phyloP scores from a whole-genome alignment of 2,797 vertebrate species.

The Microctenopoma steveboyesi region DNA sequence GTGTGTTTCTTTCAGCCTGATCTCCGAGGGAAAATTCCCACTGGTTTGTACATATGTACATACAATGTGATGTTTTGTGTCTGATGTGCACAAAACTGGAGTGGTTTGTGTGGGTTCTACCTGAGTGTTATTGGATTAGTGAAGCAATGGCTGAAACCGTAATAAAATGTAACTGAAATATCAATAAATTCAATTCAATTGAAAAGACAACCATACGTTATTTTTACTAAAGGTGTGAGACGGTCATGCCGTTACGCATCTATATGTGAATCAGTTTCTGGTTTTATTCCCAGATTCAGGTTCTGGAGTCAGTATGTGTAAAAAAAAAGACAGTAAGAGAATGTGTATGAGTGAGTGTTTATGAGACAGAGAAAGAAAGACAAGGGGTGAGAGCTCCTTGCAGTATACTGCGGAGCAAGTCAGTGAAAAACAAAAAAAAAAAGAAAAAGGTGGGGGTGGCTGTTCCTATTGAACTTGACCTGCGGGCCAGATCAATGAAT shows the following conservation, averaged over 20 bases:
- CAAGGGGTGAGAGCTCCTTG: slow-evolving; percentile 56
- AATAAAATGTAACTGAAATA: not conserved
- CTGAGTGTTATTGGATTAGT: not conserved
- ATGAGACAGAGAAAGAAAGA: slow-evolving; percentile 26
- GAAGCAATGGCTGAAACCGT: not conserved
- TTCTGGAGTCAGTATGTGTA: slow-evolving; percentile 14
- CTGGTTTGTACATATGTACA: slow-evolving; percentile 41
- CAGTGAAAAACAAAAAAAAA: slow-evolving; percentile 71
- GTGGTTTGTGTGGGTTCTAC: not conserved
- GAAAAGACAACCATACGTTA: not conserved
- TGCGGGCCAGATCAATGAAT: slow-evolving; percentile 85
- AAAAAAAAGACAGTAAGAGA: slow-evolving; percentile 14
- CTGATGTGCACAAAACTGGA: slow-evolving; percentile 23
- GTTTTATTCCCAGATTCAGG: slow-evolving; percentile 32
- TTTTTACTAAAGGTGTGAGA: not conserved
- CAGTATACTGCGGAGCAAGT: slow-evolving; percentile 67
- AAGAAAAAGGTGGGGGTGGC: slow-evolving; percentile 49
- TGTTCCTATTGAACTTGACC: slow-evolving; percentile 88
- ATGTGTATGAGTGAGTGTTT: slow-evolving; percentile 31
- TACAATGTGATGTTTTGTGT: slow-evolving; percentile 9
- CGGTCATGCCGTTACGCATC: not conserved
- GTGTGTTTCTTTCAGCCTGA: slow-evolving; percentile 25
- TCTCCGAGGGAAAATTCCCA: slow-evolving; percentile 44
- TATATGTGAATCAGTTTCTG: slow-evolving; percentile 24
- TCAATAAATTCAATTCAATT: not conserved